Percentiles rank a stretch among this genome's conserved stretches.
phyloP scores from a whole-genome alignment of 2,888 invertebrate genomes.

The Gymnosoma rotundatum region DNA sequence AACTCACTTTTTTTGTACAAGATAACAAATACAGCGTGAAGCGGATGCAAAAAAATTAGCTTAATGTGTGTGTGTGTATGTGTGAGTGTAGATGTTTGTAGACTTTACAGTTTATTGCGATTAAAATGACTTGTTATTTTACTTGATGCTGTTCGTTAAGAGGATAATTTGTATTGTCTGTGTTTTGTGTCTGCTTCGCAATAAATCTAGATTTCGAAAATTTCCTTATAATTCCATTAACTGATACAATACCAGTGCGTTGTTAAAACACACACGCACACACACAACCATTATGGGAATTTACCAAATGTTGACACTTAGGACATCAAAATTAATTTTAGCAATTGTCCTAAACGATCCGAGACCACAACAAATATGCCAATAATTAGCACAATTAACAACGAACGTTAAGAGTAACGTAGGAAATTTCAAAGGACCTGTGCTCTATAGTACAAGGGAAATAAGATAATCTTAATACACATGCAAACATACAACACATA shows the following conservation, averaged over 20 bases:
- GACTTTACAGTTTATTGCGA: slow-evolving; percentile 31
- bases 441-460: neutral
- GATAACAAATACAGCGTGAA: neutral
- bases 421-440: slow-evolving; percentile 28
- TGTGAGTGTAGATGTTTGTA: neutral
- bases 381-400: slow-evolving; percentile 71
- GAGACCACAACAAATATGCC: slow-evolving; percentile 70
- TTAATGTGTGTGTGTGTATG: neutral
- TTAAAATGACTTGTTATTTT: slow-evolving; percentile 19
- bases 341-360: slow-evolving; percentile 69
- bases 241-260: slow-evolving; percentile 24
- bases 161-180: slow-evolving; percentile 15
- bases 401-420: slow-evolving; percentile 53
- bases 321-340: slow-evolving; percentile 69
- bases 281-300: slow-evolving; percentile 64
- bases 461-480: neutral
- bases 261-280: neutral
- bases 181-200: slow-evolving; percentile 1
- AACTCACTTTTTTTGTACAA: too few relatives aligned
- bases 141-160: slow-evolving; percentile 10
- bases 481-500: neutral
- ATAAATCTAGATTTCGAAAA: slow-evolving; percentile 30
- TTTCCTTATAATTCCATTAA: slow-evolving; percentile 54
- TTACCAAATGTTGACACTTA: slow-evolving; percentile 69
- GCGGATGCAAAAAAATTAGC: slow-evolving; percentile 11